Percentiles rank a stretch among this genome's conserved stretches.
Evolutionary conservation across 2,113 vertebrate species (phyloP).

Genomic region (Ciconia boyciana): DNA sequence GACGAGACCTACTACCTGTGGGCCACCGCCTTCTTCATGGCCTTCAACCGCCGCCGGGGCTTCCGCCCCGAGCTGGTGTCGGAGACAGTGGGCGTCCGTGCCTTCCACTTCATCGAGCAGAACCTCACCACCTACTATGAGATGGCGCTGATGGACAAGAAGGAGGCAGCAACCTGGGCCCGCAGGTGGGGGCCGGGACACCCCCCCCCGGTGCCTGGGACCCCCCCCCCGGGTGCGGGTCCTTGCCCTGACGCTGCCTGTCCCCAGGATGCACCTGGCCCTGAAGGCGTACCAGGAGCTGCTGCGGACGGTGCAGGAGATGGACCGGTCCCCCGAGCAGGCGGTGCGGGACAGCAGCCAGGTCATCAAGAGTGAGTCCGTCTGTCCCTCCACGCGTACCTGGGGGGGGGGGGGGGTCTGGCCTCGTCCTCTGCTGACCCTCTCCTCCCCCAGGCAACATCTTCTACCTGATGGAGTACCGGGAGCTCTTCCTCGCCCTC

Average conservation of each 20-base stretch:
- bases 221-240: fast-evolving
- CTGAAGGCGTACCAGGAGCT: conserved; percentile 96
- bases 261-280: conserved; percentile 90
- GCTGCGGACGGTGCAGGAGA: conserved; percentile 89
- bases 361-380: conserved; percentile 89
- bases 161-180: conserved; percentile 89
- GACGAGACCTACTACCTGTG: conserved; percentile 97
- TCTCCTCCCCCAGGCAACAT: conserved; percentile 82
- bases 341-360: conserved; percentile 85
- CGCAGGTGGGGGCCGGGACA: conserved; percentile 75
- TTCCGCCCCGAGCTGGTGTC: conserved; percentile 91
- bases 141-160: conserved; percentile 92
- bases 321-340: conserved; percentile 84
- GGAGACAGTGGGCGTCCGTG: conserved; percentile 87
- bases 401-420: fast-evolving
- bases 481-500: conserved; percentile 91
- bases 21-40: conserved; percentile 95
- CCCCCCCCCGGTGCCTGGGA: no score
- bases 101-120: conserved; percentile 93
- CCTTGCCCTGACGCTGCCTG: fast-evolving
- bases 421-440: fast-evolving
- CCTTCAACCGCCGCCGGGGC: conserved; percentile 86
- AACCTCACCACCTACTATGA: conserved; percentile 95
- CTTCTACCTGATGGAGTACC: conserved; percentile 97
- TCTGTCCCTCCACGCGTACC: fast-evolving